Evolutionary conservation across 2,113 vertebrate genomes (phyloP).

Genomic region (Condylura cristata): DNA sequence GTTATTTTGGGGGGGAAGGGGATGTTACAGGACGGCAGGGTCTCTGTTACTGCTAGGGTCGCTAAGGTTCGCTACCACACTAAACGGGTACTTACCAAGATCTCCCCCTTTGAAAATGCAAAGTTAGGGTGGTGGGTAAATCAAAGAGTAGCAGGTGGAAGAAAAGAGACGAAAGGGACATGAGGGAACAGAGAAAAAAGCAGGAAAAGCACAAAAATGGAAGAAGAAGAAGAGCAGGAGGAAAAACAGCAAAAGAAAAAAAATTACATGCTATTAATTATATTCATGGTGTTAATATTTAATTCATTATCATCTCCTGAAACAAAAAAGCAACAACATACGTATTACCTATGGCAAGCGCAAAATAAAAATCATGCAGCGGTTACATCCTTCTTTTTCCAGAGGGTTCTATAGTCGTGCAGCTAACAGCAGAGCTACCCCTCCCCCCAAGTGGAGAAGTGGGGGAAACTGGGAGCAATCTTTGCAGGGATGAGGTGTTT

Average conservation of each 20-base stretch:
- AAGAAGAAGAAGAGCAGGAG: slow-evolving; percentile 85
- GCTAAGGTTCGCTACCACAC: slow-evolving; percentile 60
- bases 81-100: slow-evolving; percentile 95
- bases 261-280: slow-evolving; percentile 97
- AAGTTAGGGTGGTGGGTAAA: slow-evolving; percentile 84
- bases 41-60: slow-evolving; percentile 40
- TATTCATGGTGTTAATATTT: slow-evolving; percentile 88
- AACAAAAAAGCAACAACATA: slow-evolving; percentile 75
- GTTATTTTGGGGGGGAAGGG: not conserved
- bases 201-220: slow-evolving; percentile 77
- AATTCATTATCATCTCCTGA: slow-evolving; percentile 79
- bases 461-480: not conserved
- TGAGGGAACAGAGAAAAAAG: slow-evolving; percentile 77
- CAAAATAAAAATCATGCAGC: slow-evolving; percentile 75
- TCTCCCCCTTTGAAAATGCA: slow-evolving; percentile 93
- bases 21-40: not conserved
- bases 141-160: slow-evolving; percentile 75
- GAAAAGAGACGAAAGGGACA: slow-evolving; percentile 69
- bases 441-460: not conserved
- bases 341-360: slow-evolving; percentile 65
- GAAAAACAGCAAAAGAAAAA: slow-evolving; percentile 84
- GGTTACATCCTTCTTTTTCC: slow-evolving; percentile 52
- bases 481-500: not conserved
- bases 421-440: not conserved
- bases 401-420: slow-evolving; percentile 39